Base-by-base conservation (phyloP, 2,888 invertebrate genomes). In the Lysandra bellargus region DNA sequence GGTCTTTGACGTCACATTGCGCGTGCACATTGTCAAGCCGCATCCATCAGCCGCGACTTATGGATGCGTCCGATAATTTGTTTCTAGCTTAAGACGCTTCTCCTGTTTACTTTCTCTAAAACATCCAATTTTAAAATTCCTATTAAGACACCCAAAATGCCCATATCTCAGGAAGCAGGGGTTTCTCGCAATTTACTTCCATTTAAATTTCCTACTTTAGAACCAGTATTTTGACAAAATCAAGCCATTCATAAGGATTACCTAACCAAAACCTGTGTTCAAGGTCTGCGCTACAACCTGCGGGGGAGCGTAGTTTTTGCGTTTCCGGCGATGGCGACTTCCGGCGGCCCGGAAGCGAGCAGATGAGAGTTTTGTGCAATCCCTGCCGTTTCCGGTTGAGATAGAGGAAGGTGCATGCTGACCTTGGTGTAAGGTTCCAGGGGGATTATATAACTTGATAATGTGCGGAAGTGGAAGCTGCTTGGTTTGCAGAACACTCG, bases 341-440 rank as follows among this genome's bases (percentile, higher is more conserved):
- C 92, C 91, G 90, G 88, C 91, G 90, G 89, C 90, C 83, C 90
- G 92, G 93, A 92, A 88, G 89, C 83, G 86, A 83, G 88, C 90
- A 88, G 90, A 92, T 89, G 92, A 91, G 91, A 87, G 82, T 89
- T 90, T 90, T 92, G 89, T 88, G 84, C 87, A 86, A 87, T 84
- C 88, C 88, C 89, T 91, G 79, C 30, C 37, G 40, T 83, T 86
- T 87, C 90, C 89, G 89, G 84, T 83, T 74, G 37, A 57, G 74
- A 74, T 84, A 86, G 85, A 86, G 86, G 91, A 90, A 92, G 93
- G 93, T 93, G 93, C 89, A 91, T 87, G 89, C 82, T 91, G 92
- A 92, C 92, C 92, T 93, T 93, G 92, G 87, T 84, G 80, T 90
- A 87, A 80, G 83, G 86, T 92, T 91, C 88, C 90, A 84, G 87